Evolutionary conservation across 2,888 invertebrate species (phyloP), one percentile per base, ranked within the genome.

Genomic region (Megamerina dolium): DNA sequence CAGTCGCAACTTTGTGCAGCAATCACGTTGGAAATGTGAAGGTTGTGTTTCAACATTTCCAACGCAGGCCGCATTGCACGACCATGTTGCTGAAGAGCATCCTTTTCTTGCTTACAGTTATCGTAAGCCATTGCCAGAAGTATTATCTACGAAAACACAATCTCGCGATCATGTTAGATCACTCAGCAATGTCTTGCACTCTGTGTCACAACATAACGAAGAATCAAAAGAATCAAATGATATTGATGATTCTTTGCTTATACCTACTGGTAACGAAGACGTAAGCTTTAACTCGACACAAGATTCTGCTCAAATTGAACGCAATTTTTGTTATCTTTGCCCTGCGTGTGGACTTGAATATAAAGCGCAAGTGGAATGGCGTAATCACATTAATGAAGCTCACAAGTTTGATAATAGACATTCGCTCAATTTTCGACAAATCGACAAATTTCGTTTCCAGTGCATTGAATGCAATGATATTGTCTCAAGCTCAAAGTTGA

Each of bases 381-480:
- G 65, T 2, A 62, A 66, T 13, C 65, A 65, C 45, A 65, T 65
- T 31, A 65, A 65, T 36, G 53, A 60, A 26, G 58, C 55, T 12
- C 65, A 65, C 45, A 65, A 59, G 32, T 65, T 65, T 14, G 65
- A 66, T 40, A 64, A 66, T 32, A 56, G 65, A 0, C 53, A 57
- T 5, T 62, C 52, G 37, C 51, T 65, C 14, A 65, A 60, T 34
- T 66, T 65, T 52, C 55, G 59, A 1, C 59, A 58, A 37, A 13
- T 65, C 37, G 66, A 66, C 42, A 66, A 65, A 43, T 63, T 59
- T 41, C 62, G 65, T 27, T 65, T 59, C 40, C 63, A 64, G 43
- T 65, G 65, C 34, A 58, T 51, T 3, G 53, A 53, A 19, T 65
- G 65, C 46, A 60, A 58, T 43, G 65, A 65, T 37, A 51, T 62